phyloP scores from a whole-genome alignment of 1,140 invertebrate species.

The Lineus longissimus region DNA sequence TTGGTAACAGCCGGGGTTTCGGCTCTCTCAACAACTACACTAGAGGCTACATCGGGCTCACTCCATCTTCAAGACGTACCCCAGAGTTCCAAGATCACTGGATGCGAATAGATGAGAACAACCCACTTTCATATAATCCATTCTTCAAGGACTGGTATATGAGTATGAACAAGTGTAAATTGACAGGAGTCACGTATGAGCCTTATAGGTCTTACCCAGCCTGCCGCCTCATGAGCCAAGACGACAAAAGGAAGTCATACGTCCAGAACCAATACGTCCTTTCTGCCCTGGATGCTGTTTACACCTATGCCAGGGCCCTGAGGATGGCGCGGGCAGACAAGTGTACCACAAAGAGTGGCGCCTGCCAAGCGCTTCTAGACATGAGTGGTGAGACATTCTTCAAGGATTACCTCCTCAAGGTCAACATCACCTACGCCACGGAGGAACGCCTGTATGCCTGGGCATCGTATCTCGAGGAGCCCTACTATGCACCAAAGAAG shows the following conservation, averaged over 20 bases:
- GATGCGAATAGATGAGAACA: conserved; percentile 29
- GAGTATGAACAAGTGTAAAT: conserved; percentile 31
- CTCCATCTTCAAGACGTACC: conserved; percentile 22
- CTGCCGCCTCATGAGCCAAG: not conserved
- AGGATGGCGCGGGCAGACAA: conserved; percentile 45
- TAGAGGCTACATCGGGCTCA: conserved; percentile 31
- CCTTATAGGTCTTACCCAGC: not conserved
- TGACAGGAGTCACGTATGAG: conserved; percentile 18
- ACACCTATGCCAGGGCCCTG: conserved; percentile 50
- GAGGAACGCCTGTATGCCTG: conserved; percentile 44
- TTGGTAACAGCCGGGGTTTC: conserved; percentile 22
- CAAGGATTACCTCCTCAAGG: conserved; percentile 47
- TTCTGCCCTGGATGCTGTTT: conserved; percentile 52
- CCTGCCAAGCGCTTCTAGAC: conserved; percentile 38
- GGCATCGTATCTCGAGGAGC: conserved; percentile 43
- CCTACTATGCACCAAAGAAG: conserved; percentile 44
- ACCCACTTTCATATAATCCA: conserved; percentile 35
- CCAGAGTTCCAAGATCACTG: conserved; percentile 43
- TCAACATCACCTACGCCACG: conserved; percentile 44
- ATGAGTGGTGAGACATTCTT: conserved; percentile 47
- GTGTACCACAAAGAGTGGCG: conserved; percentile 38
- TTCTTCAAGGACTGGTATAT: conserved; percentile 55
- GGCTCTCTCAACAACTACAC: conserved; percentile 24
- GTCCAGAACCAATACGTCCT: conserved; percentile 48
- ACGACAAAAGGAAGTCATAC: conserved; percentile 13